Base-by-base conservation (phyloP, 2,797 vertebrate species). In the Vireo griseus region DNA sequence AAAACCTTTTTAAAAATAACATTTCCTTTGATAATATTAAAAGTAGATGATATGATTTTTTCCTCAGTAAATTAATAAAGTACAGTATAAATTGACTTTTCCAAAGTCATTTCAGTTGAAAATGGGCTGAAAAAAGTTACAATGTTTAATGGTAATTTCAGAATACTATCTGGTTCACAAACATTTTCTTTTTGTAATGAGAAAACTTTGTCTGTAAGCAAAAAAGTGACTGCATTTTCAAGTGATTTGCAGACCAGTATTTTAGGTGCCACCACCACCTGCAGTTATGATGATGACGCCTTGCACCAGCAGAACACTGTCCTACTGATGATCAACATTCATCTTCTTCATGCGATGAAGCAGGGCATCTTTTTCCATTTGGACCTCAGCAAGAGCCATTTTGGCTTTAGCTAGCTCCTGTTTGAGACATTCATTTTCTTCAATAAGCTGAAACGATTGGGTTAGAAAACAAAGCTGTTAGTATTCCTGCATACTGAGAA, bases 391-490 rank as follows among this genome's bases (percentile, higher is more conserved):
- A 90, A 99, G 98, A 37, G 99, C 99, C 98, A 98, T 98, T 97
- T 99, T 99, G 94, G 99, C 98, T 96, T 98, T 98, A 92, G 99
- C 99, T 91, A 99, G 97, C 97, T 99, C 99, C 94, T 98, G 95
- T 93, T 99, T 99, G 86, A 99, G 97, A 98, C 98, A 99, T 97
- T 99, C 99, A 84, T 99, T 99, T 97, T 99, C 99, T 95, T 99
- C 99, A 78, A 98, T 66, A 90, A 99, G 98, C 99, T 99, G 95
- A 88, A 98, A 97, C 13, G 18, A 96, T 62, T 1, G 1, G 63
- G 78, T 92, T 85, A 88, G 73, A 96, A 95, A 88, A 93, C 28
- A 88, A 67, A 31, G 8, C 39, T 85, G 21, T 79, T 69, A 65
- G 39, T 74, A 16, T 51, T 86, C 26, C 68, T 66, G 62, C 47